Evolutionary conservation across 2,797 vertebrate genomes (phyloP).

Genomic region (Cirrhinus mrigala): DNA sequence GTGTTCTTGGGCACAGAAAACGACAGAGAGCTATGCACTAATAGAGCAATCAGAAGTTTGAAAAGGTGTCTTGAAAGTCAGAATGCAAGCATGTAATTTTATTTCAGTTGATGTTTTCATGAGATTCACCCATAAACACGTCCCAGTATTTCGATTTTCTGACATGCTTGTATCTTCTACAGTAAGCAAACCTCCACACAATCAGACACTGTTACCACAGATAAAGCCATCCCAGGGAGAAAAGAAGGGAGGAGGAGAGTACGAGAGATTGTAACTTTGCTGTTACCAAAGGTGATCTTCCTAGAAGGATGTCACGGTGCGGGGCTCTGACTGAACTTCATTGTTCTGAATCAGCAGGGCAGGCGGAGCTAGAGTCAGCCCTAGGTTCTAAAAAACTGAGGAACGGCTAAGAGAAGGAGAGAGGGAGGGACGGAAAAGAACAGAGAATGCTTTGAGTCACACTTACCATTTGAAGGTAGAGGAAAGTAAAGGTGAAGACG

Average conservation of each 20-base stretch:
- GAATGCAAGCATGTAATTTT: too few relatives aligned
- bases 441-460: conserved; percentile 34
- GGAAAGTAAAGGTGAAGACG: neutral
- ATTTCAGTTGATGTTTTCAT: neutral
- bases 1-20: conserved; percentile 35
- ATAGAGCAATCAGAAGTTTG: neutral
- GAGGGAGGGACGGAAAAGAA: conserved; percentile 10
- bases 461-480: conserved; percentile 15
- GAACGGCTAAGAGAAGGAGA: conserved; percentile 37
- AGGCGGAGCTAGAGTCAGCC: conserved; percentile 26
- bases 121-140: neutral
- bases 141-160: neutral
- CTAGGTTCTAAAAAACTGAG: conserved; percentile 47
- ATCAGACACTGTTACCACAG: conserved; percentile 53
- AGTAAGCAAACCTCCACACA: conserved; percentile 36
- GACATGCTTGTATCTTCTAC: neutral
- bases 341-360: conserved; percentile 37
- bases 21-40: conserved; percentile 20
- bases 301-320: conserved; percentile 52
- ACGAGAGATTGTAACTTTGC: conserved; percentile 4
- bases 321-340: conserved; percentile 17
- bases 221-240: conserved; percentile 28
- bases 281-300: conserved; percentile 24
- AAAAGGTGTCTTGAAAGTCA: neutral
- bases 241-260: conserved; percentile 14